Base-by-base conservation (phyloP, 2,888 invertebrate genomes). In the Scotopteryx bipunctaria region DNA sequence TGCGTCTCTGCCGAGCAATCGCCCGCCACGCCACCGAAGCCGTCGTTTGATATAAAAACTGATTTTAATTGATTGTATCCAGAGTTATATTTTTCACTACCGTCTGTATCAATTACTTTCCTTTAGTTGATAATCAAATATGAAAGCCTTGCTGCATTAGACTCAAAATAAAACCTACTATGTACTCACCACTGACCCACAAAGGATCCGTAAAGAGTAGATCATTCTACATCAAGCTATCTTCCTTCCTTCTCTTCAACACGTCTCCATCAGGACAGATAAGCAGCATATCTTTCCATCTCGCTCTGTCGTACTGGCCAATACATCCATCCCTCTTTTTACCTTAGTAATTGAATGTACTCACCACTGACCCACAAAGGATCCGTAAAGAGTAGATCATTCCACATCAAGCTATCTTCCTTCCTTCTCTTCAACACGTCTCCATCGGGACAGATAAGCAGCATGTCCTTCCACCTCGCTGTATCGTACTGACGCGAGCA, bases 241-340 rank as follows among this genome's bases (percentile, higher is more conserved):
- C 89, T 4, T 73, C 70, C 61, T 83, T 87, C 45, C 80, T 77
- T 45, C 69, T 67, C 37, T 66, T 73, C 59, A 91, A 59, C 0
- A 76, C 65, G 47, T 88, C 86, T 0, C 88, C 88, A 45, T 85
- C 78, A 0, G 89, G 90, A 51, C 90, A 88, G 14, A 91, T 53
- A 5, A 86, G 60, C 47, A 91, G 51, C 62, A 79, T 64, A 51
- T 90, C 59, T 66, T 87, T 89, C 45, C 70, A 73, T 60, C 72
- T 75, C 59, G 78, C 81, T 71, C 59, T 61, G 11, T 82, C 76
- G 21, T 78, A 81, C 45, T 35, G 33, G 6, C 1, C 16, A 21
- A 25, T n/a, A 15, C 16, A 0, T 36, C 36, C 3, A 19, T 45
- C 37, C 23, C 36, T 44, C 11, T 45, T n/a, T n/a, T n/a, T n/a